phyloP scores from a whole-genome alignment of 2,113 vertebrate species.

The Plecturocebus donacophilus region DNA sequence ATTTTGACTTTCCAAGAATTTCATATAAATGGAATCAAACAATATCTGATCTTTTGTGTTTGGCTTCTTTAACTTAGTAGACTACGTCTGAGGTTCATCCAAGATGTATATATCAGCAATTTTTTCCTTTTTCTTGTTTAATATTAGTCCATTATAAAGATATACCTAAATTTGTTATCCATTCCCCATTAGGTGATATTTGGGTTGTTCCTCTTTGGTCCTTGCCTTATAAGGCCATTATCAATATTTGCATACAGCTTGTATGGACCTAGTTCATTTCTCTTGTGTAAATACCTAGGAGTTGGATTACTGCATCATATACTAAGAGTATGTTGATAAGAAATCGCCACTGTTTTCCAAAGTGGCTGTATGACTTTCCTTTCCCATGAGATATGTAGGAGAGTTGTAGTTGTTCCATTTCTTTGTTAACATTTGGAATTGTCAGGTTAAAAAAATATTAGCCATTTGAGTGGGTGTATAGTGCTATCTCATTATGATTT shows the following conservation, averaged over 20 bases:
- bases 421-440: slow-evolving; percentile 7
- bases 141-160: background rate
- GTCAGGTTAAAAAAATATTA: background rate
- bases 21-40: background rate
- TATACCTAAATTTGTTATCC: background rate
- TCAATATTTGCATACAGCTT: background rate
- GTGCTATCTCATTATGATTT: background rate
- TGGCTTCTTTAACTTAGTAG: slow-evolving; percentile 2
- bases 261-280: background rate
- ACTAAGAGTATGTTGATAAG: background rate
- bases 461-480: background rate
- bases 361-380: background rate
- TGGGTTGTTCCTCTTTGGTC: background rate
- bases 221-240: background rate
- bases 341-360: background rate
- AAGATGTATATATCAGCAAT: background rate
- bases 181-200: background rate
- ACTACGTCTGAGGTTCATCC: background rate
- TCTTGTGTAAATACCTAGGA: background rate
- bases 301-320: background rate
- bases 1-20: slow-evolving; percentile 21
- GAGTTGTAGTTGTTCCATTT: background rate
- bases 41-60: background rate
- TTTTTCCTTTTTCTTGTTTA: background rate
- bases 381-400: background rate